These are phyloP conservation scores for Tor tambroides DNA, from an alignment of 2,113 vertebrate species.

Conservation along the genomic window DNA sequence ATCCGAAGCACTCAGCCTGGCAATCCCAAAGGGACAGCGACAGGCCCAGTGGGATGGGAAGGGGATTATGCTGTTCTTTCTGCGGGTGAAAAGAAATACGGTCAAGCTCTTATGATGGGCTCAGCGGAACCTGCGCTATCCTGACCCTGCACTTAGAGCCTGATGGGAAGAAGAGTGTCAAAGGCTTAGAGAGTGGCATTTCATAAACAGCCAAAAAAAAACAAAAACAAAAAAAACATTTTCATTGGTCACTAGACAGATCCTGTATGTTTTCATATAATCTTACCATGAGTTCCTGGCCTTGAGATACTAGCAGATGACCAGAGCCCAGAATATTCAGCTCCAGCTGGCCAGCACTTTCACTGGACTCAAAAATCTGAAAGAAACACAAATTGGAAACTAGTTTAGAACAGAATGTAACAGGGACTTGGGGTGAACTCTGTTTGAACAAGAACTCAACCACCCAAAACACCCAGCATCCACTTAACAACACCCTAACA, in stretches of 20 bases:
- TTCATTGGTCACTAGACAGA: not conserved
- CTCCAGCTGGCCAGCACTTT: conserved; percentile 74
- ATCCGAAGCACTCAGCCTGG: conserved; percentile 36
- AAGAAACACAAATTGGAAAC: conserved; percentile 8
- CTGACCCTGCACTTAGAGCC: conserved; percentile 17
- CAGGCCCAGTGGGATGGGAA: not conserved
- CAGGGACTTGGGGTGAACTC: not conserved
- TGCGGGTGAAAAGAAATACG: conserved; percentile 8
- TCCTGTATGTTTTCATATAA: not conserved
- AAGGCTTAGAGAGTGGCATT: not conserved
- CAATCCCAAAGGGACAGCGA: conserved; percentile 8
- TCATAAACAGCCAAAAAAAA: not conserved
- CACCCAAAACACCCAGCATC: not conserved
- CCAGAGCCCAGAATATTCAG: conserved; percentile 83
- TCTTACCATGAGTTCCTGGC: conserved; percentile 84
- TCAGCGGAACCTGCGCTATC: not conserved
- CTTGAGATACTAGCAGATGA: conserved; percentile 85
- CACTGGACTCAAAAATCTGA: conserved; percentile 82
- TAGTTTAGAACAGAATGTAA: not conserved
- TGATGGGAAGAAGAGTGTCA: conserved; percentile 6
- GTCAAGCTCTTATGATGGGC: conserved; percentile 33
- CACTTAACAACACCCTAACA: not conserved
- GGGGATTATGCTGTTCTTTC: conserved; percentile 34
- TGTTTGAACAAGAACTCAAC: not conserved
- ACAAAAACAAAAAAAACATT: not conserved